phyloP scores from a whole-genome alignment of 2,888 invertebrate genomes.

The Trissonchulus latispiculum region DNA sequence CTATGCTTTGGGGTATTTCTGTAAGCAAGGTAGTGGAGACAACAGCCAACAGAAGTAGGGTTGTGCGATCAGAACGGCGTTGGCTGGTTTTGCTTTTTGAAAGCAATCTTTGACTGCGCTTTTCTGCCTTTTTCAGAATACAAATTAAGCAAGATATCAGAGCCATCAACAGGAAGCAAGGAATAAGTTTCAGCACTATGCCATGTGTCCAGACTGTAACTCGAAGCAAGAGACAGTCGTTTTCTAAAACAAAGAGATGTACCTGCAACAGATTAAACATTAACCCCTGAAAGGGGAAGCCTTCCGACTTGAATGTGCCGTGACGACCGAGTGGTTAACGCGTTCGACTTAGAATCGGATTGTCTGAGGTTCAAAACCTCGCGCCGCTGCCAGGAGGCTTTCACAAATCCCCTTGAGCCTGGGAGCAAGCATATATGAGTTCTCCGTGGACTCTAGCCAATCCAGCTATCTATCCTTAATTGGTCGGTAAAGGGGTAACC shows the following conservation, averaged over 20 bases:
- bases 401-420: too few relatives aligned
- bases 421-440: too few relatives aligned
- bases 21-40: neutral
- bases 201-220: neutral
- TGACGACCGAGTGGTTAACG: too few relatives aligned
- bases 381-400: too few relatives aligned
- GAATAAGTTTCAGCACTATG: neutral
- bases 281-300: too few relatives aligned
- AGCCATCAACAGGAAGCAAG: neutral
- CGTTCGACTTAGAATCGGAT: too few relatives aligned
- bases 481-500: too few relatives aligned
- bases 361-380: too few relatives aligned
- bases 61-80: neutral
- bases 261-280: too few relatives aligned
- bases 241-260: neutral
- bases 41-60: neutral
- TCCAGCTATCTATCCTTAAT: too few relatives aligned
- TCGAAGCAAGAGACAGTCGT: neutral
- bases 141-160: neutral
- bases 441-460: too few relatives aligned
- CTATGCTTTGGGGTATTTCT: slow-evolving; percentile 5
- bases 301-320: too few relatives aligned
- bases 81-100: neutral
- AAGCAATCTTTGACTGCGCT: neutral
- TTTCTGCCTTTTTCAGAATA: neutral